phyloP scores from a whole-genome alignment of 2,797 vertebrate genomes.

The Mormyrus hasselquistii region DNA sequence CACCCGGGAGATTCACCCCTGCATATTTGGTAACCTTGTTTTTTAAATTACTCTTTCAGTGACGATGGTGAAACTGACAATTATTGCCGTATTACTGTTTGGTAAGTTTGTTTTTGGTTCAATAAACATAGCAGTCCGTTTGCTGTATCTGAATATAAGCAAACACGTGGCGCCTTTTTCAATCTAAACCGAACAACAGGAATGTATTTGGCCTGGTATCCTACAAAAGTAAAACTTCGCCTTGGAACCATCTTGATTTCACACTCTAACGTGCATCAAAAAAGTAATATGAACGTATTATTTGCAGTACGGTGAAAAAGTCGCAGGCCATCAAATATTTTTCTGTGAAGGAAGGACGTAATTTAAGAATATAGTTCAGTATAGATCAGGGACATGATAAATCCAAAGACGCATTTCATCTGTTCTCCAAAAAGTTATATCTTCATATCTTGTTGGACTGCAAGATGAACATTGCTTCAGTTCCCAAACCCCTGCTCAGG shows the following conservation, averaged over 20 bases:
- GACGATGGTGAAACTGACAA: background rate
- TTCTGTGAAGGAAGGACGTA: background rate
- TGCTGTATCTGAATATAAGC: background rate
- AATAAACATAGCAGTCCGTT: background rate
- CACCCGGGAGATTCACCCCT: background rate
- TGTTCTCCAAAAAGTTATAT: background rate
- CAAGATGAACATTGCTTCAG: background rate
- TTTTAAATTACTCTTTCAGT: background rate
- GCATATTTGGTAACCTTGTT: background rate
- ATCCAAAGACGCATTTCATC: background rate
- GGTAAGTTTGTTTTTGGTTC: slow-evolving; percentile 13
- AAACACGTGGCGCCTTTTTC: background rate
- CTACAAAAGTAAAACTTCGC: background rate
- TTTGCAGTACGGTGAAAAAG: background rate
- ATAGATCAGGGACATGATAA: background rate
- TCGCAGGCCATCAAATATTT: background rate
- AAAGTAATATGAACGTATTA: background rate
- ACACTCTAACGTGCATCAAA: background rate
- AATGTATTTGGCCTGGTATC: background rate
- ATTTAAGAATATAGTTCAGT: background rate
- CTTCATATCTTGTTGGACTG: background rate
- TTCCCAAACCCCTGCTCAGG: background rate
- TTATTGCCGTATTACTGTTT: background rate
- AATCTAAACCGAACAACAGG: background rate
- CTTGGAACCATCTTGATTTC: background rate